Base-by-base conservation (phyloP, 1,140 invertebrate genomes). In the Bombus consobrinus region DNA sequence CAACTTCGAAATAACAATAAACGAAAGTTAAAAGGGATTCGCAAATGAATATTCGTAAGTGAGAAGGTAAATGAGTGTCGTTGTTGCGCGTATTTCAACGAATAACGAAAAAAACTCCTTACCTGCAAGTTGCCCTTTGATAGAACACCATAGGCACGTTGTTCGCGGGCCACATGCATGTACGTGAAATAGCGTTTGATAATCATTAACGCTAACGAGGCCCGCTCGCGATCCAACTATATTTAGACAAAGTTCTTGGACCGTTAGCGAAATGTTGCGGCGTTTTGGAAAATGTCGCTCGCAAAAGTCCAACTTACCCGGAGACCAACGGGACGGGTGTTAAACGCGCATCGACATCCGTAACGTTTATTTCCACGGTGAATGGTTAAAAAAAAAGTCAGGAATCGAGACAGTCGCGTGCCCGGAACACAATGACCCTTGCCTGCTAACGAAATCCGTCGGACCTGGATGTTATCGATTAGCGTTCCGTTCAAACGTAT, bases 201-300 rank as follows among this genome's bases (percentile, higher is more conserved):
- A 47, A 79, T 84, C 9, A 41, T 84, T 79, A n/a, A n/a, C n/a
- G n/a, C 25, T 72, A 84, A 79, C 32, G 75, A 71, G 66, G 10
- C 32, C 64, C 34, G 47, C 47, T 43, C 71, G 47, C 82, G 25
- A 59, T 69, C 9, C 66, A 13, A 53, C n/a, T 41, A 10, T 66
- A 66, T 32, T 47, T 66, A 47, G n/a, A 32, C 43, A 41, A 71
- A 78, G 32, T 66, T 71, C 53, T 71, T 43, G 12, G 3, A 43
- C 3, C n/a, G 34, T 78, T 47, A 1, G n/a, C 43, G 37, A 79
- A 78, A 39, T 71, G 71, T 37, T 39, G 47, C 37, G 32, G 1
- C 39, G 25, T 57, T 84, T 71, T 57, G 39, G 18, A 22, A 10
- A 53, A 13, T 18, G 71, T 22, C 59, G 71, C 47, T 71, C 43